These are phyloP conservation scores for Anadara kagoshimensis DNA, from an alignment of 1,140 invertebrate species.

Conservation along the genomic window DNA sequence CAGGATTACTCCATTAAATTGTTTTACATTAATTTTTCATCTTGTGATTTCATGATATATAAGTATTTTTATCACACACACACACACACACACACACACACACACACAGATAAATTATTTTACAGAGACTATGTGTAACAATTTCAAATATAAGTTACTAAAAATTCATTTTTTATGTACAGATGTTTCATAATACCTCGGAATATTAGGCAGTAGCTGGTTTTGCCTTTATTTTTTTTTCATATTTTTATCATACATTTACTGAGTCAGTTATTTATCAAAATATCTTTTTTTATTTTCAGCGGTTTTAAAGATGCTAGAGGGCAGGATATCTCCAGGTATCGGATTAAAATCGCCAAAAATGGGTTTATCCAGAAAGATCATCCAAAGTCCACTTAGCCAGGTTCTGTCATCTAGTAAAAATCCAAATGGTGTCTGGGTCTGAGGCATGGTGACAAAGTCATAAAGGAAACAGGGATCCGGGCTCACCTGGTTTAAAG, in stretches of 20 bases:
- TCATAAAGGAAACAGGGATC: no score
- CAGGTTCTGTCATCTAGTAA: conserved; percentile 92
- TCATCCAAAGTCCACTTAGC: conserved; percentile 86
- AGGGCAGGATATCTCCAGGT: conserved; percentile 43
- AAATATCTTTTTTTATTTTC: conserved; percentile 53
- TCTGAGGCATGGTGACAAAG: conserved; percentile 74
- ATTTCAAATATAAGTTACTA: no score
- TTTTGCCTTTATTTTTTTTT: neutral
- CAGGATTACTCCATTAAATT: no score
- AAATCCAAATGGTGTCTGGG: conserved; percentile 97
- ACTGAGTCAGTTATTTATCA: neutral
- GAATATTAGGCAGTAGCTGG: no score
- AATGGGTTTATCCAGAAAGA: conserved; percentile 88
- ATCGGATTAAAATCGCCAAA: conserved; percentile 82
- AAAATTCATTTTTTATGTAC: no score
- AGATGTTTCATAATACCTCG: neutral
- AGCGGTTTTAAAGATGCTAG: conserved; percentile 75
- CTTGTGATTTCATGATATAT: no score
- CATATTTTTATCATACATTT: neutral
- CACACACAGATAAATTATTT: neutral
- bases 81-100: no score
- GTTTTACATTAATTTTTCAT: no score
- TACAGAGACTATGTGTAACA: neutral
- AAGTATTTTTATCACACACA: no score
- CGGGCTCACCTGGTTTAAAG: no score